These are phyloP conservation scores for Ascaphus truei DNA, from an alignment of 2,113 vertebrate genomes.

Conservation along the genomic window DNA sequence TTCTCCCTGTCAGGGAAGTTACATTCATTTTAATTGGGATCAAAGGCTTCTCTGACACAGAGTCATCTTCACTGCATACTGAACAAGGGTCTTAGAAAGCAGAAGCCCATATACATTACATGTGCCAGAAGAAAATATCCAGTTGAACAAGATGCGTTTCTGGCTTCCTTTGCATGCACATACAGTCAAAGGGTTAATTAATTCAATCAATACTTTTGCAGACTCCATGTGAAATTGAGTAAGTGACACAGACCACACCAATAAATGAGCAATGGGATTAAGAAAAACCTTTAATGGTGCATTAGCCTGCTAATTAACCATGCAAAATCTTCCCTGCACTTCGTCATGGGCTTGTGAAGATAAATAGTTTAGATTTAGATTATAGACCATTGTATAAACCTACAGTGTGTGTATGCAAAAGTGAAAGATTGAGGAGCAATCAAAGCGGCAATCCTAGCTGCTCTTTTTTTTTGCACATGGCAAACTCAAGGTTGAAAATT, in stretches of 20 bases:
- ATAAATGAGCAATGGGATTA: slow-evolving; percentile 38
- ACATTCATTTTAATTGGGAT: too few species aligned
- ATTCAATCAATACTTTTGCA: slow-evolving; percentile 31
- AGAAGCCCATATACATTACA: too few species aligned
- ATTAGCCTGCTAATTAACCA: slow-evolving; percentile 35
- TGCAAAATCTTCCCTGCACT: slow-evolving; percentile 24
- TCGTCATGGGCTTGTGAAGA: slow-evolving; percentile 12
- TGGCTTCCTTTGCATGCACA: not conserved
- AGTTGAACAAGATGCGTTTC: too few species aligned
- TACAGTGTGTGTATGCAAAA: not conserved
- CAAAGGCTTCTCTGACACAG: too few species aligned
- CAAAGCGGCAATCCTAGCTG: too few species aligned
- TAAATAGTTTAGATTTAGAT: slow-evolving; percentile 12
- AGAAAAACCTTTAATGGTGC: slow-evolving; percentile 37
- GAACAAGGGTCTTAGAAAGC: too few species aligned
- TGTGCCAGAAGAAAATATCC: too few species aligned
- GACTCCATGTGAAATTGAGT: slow-evolving; percentile 33
- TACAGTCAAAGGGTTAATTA: slow-evolving; percentile 25
- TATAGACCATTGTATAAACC: not conserved
- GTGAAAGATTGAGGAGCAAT: too few species aligned
- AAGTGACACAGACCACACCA: slow-evolving; percentile 25
- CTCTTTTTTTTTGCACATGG: too few species aligned
- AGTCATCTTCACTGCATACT: too few species aligned
- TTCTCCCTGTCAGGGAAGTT: too few species aligned
- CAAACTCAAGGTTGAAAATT: too few species aligned